Conservation (phyloP, 1,140 invertebrate species). For the Melitaea cinxia region DNA sequence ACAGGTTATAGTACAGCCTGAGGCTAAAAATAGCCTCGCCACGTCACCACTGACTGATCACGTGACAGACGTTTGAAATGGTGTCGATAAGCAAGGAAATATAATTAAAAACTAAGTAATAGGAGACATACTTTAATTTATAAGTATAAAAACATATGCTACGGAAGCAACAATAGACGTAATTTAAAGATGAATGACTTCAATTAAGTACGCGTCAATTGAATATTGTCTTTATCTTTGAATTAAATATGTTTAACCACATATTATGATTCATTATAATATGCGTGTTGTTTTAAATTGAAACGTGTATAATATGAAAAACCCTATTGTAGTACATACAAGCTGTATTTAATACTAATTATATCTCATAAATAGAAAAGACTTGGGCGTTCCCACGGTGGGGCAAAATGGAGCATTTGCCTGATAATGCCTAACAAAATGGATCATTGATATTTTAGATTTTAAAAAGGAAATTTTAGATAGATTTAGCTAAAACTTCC, state of each 20-base stretch:
- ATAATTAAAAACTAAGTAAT: background rate
- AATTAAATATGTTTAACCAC: background rate
- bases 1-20: slow-evolving; percentile 36
- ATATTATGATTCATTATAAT: background rate
- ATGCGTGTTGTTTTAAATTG: background rate
- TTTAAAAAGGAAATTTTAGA: too few relatives aligned
- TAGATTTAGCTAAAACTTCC: too few relatives aligned
- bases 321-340: background rate
- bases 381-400: too few relatives aligned
- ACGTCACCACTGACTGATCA: slow-evolving; percentile 32
- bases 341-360: background rate
- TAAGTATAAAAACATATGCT: background rate
- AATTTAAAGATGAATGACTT: slow-evolving; percentile 1
- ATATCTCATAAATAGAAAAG: too few relatives aligned
- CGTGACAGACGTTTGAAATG: slow-evolving; percentile 34
- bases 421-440: too few relatives aligned
- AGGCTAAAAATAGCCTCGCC: slow-evolving; percentile 40
- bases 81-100: slow-evolving; percentile 13
- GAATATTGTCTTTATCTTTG: background rate
- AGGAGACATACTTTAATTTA: background rate
- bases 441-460: too few relatives aligned
- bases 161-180: background rate
- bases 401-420: too few relatives aligned
- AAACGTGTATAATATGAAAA: background rate
- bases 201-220: background rate